A percentile compares a stretch with the other conserved stretches of the same genome.
Conservation (phyloP, 2,113 vertebrate species). For the Rhinolophus sinicus region DNA sequence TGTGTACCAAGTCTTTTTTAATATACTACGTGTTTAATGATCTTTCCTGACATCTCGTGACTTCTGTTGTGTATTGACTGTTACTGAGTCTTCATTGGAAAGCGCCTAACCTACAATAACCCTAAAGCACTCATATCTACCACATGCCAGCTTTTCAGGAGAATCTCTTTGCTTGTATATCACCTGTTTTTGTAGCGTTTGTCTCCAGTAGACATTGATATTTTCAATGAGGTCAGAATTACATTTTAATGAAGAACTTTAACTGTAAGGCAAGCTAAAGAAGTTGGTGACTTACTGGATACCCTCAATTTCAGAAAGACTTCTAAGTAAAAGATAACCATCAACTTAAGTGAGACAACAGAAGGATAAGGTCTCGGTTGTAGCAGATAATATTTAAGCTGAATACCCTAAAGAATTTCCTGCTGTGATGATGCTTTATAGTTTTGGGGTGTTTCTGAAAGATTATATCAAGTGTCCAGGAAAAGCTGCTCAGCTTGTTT, state of each 20-base stretch:
- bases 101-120: not conserved
- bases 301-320: not conserved
- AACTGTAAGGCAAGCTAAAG: not conserved
- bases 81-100: not conserved
- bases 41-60: not conserved
- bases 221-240: constrained; percentile 16
- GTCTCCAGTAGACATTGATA: not conserved
- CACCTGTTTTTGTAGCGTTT: not conserved
- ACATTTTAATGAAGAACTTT: constrained; percentile 32
- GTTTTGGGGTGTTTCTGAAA: not conserved
- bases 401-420: not conserved
- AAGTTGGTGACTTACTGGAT: constrained; percentile 13
- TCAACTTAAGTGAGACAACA: not conserved
- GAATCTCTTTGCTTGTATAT: not conserved
- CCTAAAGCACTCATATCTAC: not conserved
- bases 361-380: not conserved
- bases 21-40: not conserved
- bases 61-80: not conserved
- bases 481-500: not conserved
- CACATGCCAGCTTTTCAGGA: not conserved
- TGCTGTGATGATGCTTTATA: not conserved
- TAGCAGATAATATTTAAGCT: not conserved
- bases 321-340: constrained; percentile 13
- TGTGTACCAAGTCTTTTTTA: not conserved
- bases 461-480: not conserved